phyloP scores from a whole-genome alignment of 2,113 vertebrate genomes.

The Grammomys surdaster region DNA sequence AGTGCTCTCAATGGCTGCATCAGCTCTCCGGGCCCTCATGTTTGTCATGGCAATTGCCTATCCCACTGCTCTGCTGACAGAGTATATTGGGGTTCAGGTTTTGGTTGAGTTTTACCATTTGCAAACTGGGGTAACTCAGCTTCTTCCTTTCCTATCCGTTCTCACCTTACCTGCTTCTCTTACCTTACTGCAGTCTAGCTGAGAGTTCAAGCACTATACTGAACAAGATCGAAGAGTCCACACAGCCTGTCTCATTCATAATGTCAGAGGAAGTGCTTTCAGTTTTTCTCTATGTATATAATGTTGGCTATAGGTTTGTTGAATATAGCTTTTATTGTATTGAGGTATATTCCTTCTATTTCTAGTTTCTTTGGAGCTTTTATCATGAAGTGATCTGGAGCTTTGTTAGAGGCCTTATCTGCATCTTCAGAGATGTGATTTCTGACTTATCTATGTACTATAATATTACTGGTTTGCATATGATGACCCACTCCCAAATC shows the following conservation, averaged over 20 bases:
- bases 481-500: background rate
- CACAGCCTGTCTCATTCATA: background rate
- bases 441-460: background rate
- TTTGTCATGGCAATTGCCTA: background rate
- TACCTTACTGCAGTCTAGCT: background rate
- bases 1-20: background rate
- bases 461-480: background rate
- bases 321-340: background rate
- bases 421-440: background rate
- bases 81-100: background rate
- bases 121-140: background rate
- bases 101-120: background rate
- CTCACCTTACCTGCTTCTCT: too few species aligned
- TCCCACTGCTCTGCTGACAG: background rate
- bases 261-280: background rate
- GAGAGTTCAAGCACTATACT: background rate
- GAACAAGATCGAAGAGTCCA: background rate
- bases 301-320: background rate
- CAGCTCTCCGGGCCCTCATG: background rate
- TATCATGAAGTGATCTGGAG: background rate
- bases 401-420: background rate
- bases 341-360: background rate
- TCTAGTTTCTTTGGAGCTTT: background rate
- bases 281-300: background rate
- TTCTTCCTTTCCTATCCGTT: background rate